Evolutionary conservation across 2,888 invertebrate species (phyloP), one percentile per base, ranked within the genome.

Genomic region (Amblyteles armatorius): DNA sequence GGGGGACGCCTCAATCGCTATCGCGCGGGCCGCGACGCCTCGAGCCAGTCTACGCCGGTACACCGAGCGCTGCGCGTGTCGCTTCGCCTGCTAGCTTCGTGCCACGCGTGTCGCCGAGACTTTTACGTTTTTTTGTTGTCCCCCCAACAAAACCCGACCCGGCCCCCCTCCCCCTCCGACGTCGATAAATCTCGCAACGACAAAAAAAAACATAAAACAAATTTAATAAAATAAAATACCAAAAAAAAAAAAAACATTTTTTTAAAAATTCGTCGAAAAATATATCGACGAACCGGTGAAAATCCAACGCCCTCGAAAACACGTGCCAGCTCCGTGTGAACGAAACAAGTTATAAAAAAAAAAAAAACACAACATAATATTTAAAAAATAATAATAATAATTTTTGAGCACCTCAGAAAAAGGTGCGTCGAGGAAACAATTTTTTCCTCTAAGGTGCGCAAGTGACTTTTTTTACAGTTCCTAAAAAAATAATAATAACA

Each of bases 41-140:
- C 67, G 82, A 86, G 83, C 87, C 92, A 92, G 91, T 92, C 91
- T 91, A 90, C 89, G 90, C 90, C 90, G 91, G 90, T 90, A 90
- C 91, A 90, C 88, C 91, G 91, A 90, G 89, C 89, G 76, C 40
- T 73, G 81, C 89, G 90, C 87, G 89, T 90, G 90, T 89, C 88
- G 87, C 85, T 87, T 87, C 87, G 82, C 79, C 67, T 78, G 69
- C 77, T 79, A 72, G 74, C 72, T 83, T 72, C 63, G 76, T 81
- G 79, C 65, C 77, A 84, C 85, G 84, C 84, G 82, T 74, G 82
- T 82, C 79, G 65, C 22, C 78, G 36, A 68, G 67, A 82, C 84
- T 60, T 60, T 73, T 60, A 26, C 19, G 16, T 57, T 40, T 44
- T 55, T 60, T 65, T 78, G 57, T 48, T 73, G n/a, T 71, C 40